Evolutionary conservation across 2,113 vertebrate species (phyloP), one percentile per base, ranked within the genome.

Genomic region (Alces alces): DNA sequence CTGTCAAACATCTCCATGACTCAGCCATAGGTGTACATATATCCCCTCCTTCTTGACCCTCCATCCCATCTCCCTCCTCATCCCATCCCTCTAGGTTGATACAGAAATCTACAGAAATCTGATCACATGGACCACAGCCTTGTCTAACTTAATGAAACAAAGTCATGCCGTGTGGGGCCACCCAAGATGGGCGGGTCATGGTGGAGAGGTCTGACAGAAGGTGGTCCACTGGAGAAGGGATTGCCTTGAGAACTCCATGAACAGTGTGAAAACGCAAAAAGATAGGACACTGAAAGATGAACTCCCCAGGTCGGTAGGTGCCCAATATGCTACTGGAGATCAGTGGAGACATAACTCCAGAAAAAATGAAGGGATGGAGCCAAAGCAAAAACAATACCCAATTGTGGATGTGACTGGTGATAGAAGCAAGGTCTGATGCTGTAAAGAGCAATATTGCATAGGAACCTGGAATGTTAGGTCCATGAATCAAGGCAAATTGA

Each of bases 111-210:
- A n/a, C n/a, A n/a, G n/a, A n/a, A n/a, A 12, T 36, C 9, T 36
- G n/a, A 70, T 70, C 64, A 70, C 64, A 36, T 23, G n/a, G n/a
- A 70, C n/a, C 64, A 36, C 19, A 70, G n/a, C 64, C 64, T 23
- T 70, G 64, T 23, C 64, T 70, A 70, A 70, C 64, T 70, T n/a
- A 36, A 0, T 70, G 64, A 70, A 70, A 70, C 19, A 36, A 70
- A 70, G 9, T 19, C n/a, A 70, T 70, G n/a, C 9, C 0, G 0
- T 66, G 2, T 36, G n/a, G 64, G 17, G n/a, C 19, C 4, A 70
- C 17, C 8, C 64, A 66, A 21, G 64, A 66, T 0, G 0, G 33
- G 5, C 0, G 4, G 64, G 64, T 19, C n/a, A 36, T 66, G 17
- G 64, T 66, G 33, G 64, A 66, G n/a, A 66, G n/a, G n/a, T 36